Base-by-base conservation (phyloP, 2,888 invertebrate species). In the Bembecia ichneumoniformis region DNA sequence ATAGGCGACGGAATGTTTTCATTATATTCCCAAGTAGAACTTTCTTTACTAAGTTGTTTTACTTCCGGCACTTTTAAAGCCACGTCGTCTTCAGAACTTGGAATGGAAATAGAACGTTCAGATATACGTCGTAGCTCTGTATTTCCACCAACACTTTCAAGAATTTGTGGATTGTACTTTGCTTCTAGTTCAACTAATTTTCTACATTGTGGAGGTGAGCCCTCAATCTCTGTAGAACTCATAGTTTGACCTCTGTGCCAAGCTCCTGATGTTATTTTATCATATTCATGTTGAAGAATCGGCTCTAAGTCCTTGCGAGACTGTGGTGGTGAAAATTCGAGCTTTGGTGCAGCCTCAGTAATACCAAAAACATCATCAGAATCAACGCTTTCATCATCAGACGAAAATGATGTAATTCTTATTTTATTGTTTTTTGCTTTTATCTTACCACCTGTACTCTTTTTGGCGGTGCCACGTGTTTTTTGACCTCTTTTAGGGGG, bases 151-250 rank as follows among this genome's bases (percentile, higher is more conserved):
- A 89, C 86, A 3, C 89, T 90, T 64, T 92, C 92, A 2, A 92
- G 77, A 46, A 90, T 88, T 61, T 90, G 89, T 35, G 88, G 88
- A 58, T 91, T 89, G 60, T 91, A 91, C 53, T 92, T 91, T 55
- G 90, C 91, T 72, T 91, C 91, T 1, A 91, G 72, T 58, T 91
- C 91, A 1, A 90, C 89, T 34, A 91, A 65, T 58, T 92, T 91
- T 4, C 93, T 82, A 56, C 92, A 92, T 58, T 92, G 92, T 0
- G 93, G 93, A 0, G 93, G 93, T 0, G 93, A 93, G 0, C 93
- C 93, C 73, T 93, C 93, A 4, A 93, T 92, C 86, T 93, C 93
- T 0, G 93, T 93, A 0, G 93, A 93, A 58, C 92, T 93, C 93
- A 93, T 93, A 0, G 91, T 91, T 74, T 93, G 93, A 0, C 91